These are phyloP conservation scores for Pteropus alecto DNA, from an alignment of 2,113 vertebrate species.

Conservation along the genomic window DNA sequence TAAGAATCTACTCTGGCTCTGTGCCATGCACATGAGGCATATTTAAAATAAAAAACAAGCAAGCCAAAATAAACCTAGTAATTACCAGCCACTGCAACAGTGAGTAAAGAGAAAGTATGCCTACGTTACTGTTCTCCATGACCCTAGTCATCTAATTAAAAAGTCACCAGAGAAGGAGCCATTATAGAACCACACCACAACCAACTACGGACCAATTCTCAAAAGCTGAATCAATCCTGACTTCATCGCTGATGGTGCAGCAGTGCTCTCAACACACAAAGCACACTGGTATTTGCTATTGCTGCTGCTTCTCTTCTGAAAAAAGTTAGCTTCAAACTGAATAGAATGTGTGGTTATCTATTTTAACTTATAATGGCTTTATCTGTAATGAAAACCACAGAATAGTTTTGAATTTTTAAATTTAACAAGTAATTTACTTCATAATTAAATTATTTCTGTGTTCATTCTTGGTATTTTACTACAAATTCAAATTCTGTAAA, in stretches of 20 bases:
- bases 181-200: background rate
- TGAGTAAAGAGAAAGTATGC: background rate
- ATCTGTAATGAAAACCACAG: background rate
- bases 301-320: background rate
- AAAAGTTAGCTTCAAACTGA: background rate
- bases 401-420: background rate
- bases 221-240: background rate
- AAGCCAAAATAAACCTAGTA: background rate
- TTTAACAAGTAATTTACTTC: background rate
- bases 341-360: background rate
- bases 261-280: background rate
- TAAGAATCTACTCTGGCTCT: background rate
- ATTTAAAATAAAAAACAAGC: background rate
- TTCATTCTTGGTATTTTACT: constrained; percentile 17
- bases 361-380: background rate
- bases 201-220: too few species aligned
- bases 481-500: background rate
- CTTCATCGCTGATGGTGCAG: background rate
- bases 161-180: background rate
- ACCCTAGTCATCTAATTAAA: background rate
- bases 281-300: background rate
- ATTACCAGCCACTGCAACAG: background rate
- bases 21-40: background rate
- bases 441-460: background rate
- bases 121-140: background rate